phyloP scores from a whole-genome alignment of 2,797 vertebrate species.

The Rhadinocentrus ornatus region DNA sequence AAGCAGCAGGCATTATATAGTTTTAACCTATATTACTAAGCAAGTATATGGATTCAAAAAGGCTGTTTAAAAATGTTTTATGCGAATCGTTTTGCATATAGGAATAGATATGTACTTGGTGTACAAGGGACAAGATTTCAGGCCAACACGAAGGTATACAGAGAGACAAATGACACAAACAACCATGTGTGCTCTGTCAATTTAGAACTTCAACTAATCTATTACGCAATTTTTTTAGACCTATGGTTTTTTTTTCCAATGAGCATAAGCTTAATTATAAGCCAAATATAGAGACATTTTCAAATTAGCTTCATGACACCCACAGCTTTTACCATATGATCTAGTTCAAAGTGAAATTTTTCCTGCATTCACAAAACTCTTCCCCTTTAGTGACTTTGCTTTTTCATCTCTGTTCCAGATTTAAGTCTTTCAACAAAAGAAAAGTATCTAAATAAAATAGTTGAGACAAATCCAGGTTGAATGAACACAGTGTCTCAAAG shows the following conservation, averaged over 20 bases:
- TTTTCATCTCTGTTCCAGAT: background rate
- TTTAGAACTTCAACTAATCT: background rate
- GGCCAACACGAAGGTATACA: background rate
- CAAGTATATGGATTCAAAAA: conserved; percentile 1
- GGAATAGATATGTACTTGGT: background rate
- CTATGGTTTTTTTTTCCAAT: background rate
- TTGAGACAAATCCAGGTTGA: background rate
- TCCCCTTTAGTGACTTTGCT: background rate
- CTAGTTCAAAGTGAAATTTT: background rate
- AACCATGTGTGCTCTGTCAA: background rate
- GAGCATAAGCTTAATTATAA: too few relatives aligned
- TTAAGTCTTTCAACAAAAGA: background rate
- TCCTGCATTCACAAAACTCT: background rate
- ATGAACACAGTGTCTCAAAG: background rate
- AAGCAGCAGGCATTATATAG: background rate
- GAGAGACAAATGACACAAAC: background rate
- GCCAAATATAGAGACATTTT: too few relatives aligned
- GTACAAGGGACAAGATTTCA: background rate
- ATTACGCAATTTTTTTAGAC: background rate
- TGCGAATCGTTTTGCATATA: background rate
- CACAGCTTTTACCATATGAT: background rate
- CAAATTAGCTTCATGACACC: background rate
- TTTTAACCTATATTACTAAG: background rate
- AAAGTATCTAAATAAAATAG: background rate
- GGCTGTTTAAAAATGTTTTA: background rate